A percentile compares a stretch with the other conserved stretches of the same genome.
Evolutionary conservation across 2,113 vertebrate genomes (phyloP).

Genomic region (Corapipo altera): DNA sequence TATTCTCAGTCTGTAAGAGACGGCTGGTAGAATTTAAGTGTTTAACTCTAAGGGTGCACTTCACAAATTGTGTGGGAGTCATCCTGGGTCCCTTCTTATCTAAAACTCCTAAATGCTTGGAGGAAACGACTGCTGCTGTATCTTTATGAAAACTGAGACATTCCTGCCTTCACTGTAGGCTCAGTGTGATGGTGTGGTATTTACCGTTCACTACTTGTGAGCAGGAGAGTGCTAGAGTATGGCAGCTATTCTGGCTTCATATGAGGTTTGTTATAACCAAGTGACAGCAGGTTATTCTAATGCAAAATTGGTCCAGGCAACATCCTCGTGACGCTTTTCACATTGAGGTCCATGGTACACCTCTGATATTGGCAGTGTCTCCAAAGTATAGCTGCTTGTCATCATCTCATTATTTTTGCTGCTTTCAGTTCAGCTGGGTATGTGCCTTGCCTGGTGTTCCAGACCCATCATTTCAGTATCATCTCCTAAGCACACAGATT

Average conservation of each 20-base stretch:
- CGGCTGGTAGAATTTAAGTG: neutral
- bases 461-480: neutral
- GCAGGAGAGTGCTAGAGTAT: neutral
- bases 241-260: neutral
- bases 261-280: neutral
- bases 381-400: neutral
- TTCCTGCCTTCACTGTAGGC: neutral
- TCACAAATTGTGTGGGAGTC: neutral
- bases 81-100: neutral
- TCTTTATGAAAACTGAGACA: neutral
- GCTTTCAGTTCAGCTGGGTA: neutral
- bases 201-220: neutral
- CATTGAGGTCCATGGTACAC: neutral
- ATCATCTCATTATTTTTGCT: neutral
- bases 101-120: neutral
- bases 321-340: neutral
- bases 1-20: neutral
- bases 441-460: neutral
- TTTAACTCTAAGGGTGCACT: neutral
- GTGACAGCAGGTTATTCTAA: neutral
- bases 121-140: neutral
- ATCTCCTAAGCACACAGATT: neutral
- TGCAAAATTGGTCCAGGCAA: neutral
- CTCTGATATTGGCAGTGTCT: neutral
- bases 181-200: neutral